Evolutionary conservation across 2,888 invertebrate species (phyloP).

Genomic region (Oithona nana): DNA sequence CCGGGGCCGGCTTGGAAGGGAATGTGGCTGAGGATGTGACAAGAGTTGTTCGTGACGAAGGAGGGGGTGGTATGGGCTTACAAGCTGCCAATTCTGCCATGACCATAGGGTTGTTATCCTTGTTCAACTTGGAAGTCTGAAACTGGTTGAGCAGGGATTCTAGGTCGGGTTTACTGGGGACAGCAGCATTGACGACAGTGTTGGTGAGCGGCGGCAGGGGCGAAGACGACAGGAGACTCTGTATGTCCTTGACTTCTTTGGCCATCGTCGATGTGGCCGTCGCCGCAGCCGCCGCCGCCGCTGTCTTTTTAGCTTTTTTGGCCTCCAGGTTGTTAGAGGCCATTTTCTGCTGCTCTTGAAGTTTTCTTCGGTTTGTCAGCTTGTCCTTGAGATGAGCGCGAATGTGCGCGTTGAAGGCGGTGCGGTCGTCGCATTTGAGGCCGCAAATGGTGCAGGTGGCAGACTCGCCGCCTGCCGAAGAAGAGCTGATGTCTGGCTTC

Average conservation of each 20-base stretch:
- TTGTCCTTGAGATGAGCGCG: conserved; percentile 8
- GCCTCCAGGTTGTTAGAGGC: not conserved
- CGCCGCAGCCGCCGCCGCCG: not conserved
- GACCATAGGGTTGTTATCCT: not conserved
- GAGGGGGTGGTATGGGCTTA: conserved; percentile 3
- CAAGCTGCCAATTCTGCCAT: conserved; percentile 14
- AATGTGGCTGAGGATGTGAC: not conserved
- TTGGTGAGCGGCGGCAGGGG: not conserved
- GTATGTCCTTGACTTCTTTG: not conserved
- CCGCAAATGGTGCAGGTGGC: conserved; percentile 11
- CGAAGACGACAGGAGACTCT: not conserved
- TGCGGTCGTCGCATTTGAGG: not conserved
- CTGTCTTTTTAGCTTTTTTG: not conserved
- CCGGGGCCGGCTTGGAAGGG: not conserved
- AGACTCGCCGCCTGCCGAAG: not conserved
- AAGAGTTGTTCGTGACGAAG: not conserved
- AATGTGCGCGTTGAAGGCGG: conserved; percentile 10
- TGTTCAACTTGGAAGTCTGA: not conserved
- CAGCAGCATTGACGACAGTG: not conserved
- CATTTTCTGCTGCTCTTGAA: not conserved
- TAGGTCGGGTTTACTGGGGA: not conserved
- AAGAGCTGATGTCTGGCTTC: not conserved
- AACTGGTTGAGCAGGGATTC: not conserved
- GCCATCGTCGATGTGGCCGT: not conserved
- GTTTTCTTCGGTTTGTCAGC: not conserved